Percentiles rank a stretch among this genome's conserved stretches.
These are phyloP conservation scores for Dendroctonus valens DNA, from an alignment of 1,140 invertebrate species.

Conservation along the genomic window DNA sequence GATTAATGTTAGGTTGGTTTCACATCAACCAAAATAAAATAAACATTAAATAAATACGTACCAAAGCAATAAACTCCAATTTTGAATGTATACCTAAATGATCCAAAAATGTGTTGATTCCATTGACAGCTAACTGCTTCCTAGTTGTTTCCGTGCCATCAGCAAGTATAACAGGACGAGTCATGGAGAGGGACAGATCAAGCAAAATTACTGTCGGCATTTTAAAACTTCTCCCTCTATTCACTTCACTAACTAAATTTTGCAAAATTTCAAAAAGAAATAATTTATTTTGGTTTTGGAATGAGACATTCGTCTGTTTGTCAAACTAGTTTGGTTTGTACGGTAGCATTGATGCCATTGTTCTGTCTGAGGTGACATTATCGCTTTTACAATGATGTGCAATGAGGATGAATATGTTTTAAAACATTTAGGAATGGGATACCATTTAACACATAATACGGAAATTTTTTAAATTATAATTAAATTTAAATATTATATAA, in stretches of 20 bases:
- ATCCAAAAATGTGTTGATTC: constrained; percentile 82
- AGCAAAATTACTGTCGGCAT: constrained; percentile 83
- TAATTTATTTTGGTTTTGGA: background rate
- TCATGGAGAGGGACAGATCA: constrained; percentile 81
- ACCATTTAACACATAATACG: no score
- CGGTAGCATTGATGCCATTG: no score
- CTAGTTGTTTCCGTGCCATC: constrained; percentile 58
- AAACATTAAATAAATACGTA: constrained; percentile 50
- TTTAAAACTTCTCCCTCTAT: constrained; percentile 38
- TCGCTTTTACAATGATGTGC: no score
- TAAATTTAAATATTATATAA: no score
- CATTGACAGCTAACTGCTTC: constrained; percentile 76
- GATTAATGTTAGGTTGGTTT: no score
- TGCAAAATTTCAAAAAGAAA: background rate
- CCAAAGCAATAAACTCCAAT: constrained; percentile 88
- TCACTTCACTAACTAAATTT: background rate
- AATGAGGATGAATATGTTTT: no score
- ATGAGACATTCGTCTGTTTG: no score
- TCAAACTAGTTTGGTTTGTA: no score
- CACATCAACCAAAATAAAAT: background rate
- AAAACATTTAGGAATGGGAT: no score
- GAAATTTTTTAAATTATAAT: no score
- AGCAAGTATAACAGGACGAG: constrained; percentile 59
- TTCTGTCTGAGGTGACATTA: no score
- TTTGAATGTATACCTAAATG: constrained; percentile 78